A percentile compares a stretch with the other conserved stretches of the same genome.
These are phyloP conservation scores for Ptilodon capucinus DNA, from an alignment of 2,888 invertebrate species.

Conservation along the genomic window DNA sequence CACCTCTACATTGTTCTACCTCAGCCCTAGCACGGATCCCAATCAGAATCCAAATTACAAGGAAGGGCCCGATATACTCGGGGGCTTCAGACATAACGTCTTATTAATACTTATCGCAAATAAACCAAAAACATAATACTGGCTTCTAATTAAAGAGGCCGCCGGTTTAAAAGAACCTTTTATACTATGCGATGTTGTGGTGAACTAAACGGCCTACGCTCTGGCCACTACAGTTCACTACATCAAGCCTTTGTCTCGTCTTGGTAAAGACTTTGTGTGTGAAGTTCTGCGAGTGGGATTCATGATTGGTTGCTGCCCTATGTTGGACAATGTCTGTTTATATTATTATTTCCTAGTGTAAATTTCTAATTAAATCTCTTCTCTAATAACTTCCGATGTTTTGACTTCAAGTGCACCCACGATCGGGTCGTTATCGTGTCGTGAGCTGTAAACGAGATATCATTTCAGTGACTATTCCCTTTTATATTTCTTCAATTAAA, in stretches of 20 bases:
- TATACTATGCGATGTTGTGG: background rate
- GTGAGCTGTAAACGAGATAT: background rate
- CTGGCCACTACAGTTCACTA: too few species aligned
- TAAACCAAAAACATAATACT: background rate
- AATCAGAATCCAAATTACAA: background rate
- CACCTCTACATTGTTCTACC: background rate
- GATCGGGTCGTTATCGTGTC: slow-evolving; percentile 5
- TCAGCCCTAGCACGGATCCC: background rate
- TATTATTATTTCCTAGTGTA: too few species aligned
- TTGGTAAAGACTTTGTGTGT: too few species aligned
- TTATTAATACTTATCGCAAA: background rate
- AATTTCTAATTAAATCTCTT: too few species aligned
- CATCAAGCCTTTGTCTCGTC: too few species aligned
- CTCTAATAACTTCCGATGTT: background rate
- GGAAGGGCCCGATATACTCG: background rate
- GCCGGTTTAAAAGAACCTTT: background rate
- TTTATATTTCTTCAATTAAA: slow-evolving; percentile 17
- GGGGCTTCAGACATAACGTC: background rate
- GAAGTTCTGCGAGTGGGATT: too few species aligned
- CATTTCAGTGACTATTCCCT: slow-evolving; percentile 1
- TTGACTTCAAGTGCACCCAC: background rate
- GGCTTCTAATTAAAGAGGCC: background rate
- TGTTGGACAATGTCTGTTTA: too few species aligned
- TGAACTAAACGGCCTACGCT: too few species aligned
- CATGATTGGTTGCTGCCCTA: too few species aligned